Percentiles rank a stretch among this genome's conserved stretches.
Evolutionary conservation across 30 jellyfish, hydroid and myxozoan species (phyloP).

Genomic region (Clytia hemisphaerica): DNA sequence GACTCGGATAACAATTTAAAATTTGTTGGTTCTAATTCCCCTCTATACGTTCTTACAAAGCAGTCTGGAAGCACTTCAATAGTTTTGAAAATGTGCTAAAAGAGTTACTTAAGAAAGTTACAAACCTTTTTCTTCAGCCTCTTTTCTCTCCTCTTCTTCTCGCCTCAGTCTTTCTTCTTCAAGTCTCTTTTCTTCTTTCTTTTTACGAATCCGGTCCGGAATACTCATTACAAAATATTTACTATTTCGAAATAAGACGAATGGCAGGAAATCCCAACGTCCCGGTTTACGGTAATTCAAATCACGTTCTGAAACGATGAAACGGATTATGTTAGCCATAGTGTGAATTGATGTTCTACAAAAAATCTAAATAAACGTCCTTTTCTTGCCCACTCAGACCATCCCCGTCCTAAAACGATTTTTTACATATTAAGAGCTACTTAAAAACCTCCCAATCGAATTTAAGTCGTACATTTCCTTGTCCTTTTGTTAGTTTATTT

Average conservation of each 20-base stretch:
- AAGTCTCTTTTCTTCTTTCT: slow-evolving; percentile 13
- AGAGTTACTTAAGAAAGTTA: not conserved
- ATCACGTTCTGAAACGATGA: slow-evolving; percentile 42
- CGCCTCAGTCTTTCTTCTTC: slow-evolving; percentile 37
- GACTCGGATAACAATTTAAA: no score
- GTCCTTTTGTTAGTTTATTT: no score
- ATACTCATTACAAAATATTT: slow-evolving; percentile 34
- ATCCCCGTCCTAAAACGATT: no score
- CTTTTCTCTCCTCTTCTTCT: slow-evolving; percentile 49
- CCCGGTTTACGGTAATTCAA: slow-evolving; percentile 72
- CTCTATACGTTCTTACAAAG: not conserved
- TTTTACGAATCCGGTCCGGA: slow-evolving; percentile 44
- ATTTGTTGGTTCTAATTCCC: slow-evolving; percentile 15
- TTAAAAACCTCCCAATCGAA: no score
- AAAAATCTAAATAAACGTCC: no score
- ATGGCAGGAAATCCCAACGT: slow-evolving; percentile 62
- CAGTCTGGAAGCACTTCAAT: not conserved
- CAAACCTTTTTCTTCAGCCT: slow-evolving; percentile 35
- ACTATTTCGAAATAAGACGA: slow-evolving; percentile 39
- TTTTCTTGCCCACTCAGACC: no score
- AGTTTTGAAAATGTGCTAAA: not conserved
- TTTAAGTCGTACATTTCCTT: no score
- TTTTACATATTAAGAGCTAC: no score
- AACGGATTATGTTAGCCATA: not conserved
- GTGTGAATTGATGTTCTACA: no score